phyloP scores from a whole-genome alignment of 2,797 vertebrate genomes.

The Selene dorsalis region DNA sequence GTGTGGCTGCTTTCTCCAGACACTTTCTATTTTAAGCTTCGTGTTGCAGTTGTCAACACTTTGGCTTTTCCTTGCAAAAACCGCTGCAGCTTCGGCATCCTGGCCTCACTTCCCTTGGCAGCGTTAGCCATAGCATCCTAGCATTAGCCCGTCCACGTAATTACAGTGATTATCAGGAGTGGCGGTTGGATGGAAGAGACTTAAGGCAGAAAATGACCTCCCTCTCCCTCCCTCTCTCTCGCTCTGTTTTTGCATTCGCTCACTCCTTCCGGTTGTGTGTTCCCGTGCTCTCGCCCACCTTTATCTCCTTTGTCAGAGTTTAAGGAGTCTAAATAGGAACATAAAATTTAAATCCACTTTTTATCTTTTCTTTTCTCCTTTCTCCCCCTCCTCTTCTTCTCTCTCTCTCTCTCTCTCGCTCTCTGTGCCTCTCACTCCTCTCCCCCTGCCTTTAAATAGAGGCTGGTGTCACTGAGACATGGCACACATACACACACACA shows the following conservation, averaged over 20 bases:
- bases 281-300: conserved; percentile 22
- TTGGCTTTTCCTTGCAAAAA: not conserved
- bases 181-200: not conserved
- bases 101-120: conserved; percentile 14
- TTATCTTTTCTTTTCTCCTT: not conserved
- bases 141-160: conserved; percentile 59
- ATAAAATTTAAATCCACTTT: conserved; percentile 1
- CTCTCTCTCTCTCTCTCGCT: not conserved
- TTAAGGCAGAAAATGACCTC: conserved; percentile 22
- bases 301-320: not conserved
- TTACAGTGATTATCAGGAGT: conserved; percentile 61
- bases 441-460: conserved; percentile 53
- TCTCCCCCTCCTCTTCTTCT: not conserved
- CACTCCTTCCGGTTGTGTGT: conserved; percentile 14
- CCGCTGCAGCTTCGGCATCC: conserved; percentile 32
- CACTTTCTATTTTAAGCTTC: conserved; percentile 20
- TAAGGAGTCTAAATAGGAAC: not conserved
- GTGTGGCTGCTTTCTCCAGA: conserved; percentile 4
- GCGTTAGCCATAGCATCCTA: conserved; percentile 56
- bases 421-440: not conserved
- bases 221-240: conserved; percentile 6
- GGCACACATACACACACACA: conserved; percentile 26
- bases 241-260: conserved; percentile 3
- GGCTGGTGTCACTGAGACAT: conserved; percentile 13
- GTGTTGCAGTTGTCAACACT: conserved; percentile 2